These are phyloP conservation scores for Aurelia coerulea DNA, from an alignment of 30 jellyfish, hydroid and myxozoan genomes.

Conservation along the genomic window DNA sequence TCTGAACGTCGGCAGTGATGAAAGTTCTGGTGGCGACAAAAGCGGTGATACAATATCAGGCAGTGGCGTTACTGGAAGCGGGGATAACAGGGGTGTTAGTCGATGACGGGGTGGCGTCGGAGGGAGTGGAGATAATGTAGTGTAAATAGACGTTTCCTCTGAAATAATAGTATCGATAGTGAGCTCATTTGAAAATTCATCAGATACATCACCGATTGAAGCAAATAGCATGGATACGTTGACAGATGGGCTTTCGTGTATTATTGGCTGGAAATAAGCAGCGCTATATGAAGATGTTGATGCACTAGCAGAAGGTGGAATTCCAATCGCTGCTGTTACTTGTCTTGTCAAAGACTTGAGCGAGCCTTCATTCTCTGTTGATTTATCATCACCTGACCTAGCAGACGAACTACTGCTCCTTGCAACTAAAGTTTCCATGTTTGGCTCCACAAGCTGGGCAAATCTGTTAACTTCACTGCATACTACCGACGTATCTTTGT, in stretches of 20 bases:
- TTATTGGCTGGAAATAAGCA: neutral
- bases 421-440: no score
- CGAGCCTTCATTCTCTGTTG: no score
- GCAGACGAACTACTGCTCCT: no score
- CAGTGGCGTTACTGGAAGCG: slow-evolving; percentile 86
- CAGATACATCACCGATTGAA: no score
- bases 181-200: slow-evolving; percentile 3
- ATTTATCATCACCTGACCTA: no score
- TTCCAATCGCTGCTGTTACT: no score
- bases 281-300: no score
- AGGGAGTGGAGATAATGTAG: slow-evolving; percentile 57
- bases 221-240: neutral
- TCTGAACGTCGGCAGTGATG: slow-evolving; percentile 74
- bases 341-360: no score
- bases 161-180: slow-evolving; percentile 17
- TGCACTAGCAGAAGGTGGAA: no score
- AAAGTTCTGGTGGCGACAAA: slow-evolving; percentile 75
- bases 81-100: slow-evolving; percentile 68
- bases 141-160: slow-evolving; percentile 2
- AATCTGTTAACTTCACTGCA: no score
- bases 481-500: no score
- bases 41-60: slow-evolving; percentile 84
- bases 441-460: no score
- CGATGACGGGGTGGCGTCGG: slow-evolving; percentile 64
- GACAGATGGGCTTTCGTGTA: neutral